Percentiles rank a stretch among this genome's conserved stretches.
Evolutionary conservation across 2,113 vertebrate species (phyloP).

Genomic region (Caranx melampygus): DNA sequence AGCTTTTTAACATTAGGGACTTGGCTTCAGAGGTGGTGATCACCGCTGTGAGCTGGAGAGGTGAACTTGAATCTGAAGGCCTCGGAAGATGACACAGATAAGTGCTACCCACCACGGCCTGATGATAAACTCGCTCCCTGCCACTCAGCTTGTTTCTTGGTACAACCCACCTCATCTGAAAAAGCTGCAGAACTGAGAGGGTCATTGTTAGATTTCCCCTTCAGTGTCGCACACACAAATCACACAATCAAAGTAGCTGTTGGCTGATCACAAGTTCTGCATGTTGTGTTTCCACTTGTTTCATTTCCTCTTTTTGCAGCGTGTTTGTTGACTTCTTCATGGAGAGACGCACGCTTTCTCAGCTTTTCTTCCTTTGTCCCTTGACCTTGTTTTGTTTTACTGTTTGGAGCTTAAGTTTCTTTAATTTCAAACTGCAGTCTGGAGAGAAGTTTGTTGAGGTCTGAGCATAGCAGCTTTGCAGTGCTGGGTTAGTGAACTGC

Average conservation of each 20-base stretch:
- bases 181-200: neutral
- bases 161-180: neutral
- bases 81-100: conserved; percentile 6
- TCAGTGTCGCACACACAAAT: neutral
- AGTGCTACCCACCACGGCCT: neutral
- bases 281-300: no score
- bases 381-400: no score
- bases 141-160: neutral
- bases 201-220: neutral
- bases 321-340: no score
- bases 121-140: neutral
- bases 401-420: no score
- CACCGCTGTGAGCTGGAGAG: conserved; percentile 34
- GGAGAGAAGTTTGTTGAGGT: no score
- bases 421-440: no score
- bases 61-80: neutral
- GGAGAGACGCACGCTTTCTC: no score
- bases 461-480: no score
- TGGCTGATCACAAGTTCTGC: neutral
- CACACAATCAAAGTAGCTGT: neutral
- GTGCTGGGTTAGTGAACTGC: no score
- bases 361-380: no score
- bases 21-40: conserved; percentile 56
- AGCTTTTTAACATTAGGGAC: conserved; percentile 71
- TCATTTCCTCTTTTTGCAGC: no score